Percentiles rank a stretch among this genome's conserved stretches.
Evolutionary conservation across 2,113 vertebrate genomes (phyloP).

Genomic region (Bucco capensis): DNA sequence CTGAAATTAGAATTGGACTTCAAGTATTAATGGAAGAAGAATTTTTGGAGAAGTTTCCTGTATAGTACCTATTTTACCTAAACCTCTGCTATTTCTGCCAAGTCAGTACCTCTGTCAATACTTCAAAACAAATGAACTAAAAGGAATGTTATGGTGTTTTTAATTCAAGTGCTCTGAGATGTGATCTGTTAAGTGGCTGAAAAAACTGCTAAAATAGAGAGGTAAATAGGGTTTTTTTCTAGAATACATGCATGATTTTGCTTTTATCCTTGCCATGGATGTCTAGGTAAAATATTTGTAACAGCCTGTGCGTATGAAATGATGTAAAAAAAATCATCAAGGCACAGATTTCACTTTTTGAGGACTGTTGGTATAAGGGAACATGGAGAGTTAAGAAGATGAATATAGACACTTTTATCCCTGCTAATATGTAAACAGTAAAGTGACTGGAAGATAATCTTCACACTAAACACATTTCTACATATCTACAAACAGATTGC

Average conservation of each 20-base stretch:
- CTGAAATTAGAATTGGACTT: neutral
- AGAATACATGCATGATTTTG: neutral
- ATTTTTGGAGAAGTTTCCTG: neutral
- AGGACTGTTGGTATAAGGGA: slow-evolving; percentile 16
- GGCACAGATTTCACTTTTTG: neutral
- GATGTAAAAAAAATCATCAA: neutral
- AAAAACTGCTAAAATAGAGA: neutral
- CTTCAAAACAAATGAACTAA: neutral
- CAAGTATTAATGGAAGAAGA: neutral
- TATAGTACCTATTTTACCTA: neutral
- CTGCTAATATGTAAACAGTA: neutral
- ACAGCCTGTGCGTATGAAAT: neutral
- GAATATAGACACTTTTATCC: neutral
- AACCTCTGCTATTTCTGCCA: neutral
- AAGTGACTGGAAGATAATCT: neutral
- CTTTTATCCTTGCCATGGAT: neutral
- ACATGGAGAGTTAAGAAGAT: neutral
- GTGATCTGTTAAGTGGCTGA: neutral
- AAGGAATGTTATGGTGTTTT: neutral
- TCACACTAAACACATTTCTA: neutral
- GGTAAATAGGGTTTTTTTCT: neutral
- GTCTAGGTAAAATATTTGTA: neutral
- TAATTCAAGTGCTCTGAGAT: neutral
- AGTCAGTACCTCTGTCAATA: neutral
- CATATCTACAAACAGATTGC: neutral